Base-by-base conservation (phyloP, 2,888 invertebrate species). In the Penaeus monodon region DNA sequence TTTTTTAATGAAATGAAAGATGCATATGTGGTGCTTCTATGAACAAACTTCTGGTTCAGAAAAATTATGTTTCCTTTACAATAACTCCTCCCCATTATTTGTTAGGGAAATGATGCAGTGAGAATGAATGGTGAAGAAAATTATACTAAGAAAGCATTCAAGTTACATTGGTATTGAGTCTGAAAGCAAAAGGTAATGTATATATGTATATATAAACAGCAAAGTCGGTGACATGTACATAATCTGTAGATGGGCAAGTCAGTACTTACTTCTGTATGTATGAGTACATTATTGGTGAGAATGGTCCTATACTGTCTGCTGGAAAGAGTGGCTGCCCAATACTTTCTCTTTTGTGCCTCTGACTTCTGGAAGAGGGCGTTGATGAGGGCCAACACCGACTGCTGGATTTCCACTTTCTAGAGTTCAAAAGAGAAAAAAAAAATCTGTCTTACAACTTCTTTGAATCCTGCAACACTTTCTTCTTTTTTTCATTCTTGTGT, bases 381-480 rank as follows among this genome's bases (percentile, higher is more conserved):
- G 86, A 99, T 96, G 38, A 99, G 93, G 7, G 99, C 97, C 90
- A 99, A 95, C 4, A 97, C 96, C 93, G 98, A 98, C 92, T 98
- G 97, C 91, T 98, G 98, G 90, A 98, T 96, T 76, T 97, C 88
- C 44, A 84, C 63, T 49, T 82, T 79, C 70, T 86, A 14, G 33
- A 29, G 27, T 4, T 27, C 27, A 29, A n/a, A 77, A 24, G 49
- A n/a, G 49, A 44, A 7, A 44, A 7, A 44, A 7, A 49, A 24
- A 24, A 7, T 77, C n/a, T 20, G 14, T 22, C 8, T 10, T 44
- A 77, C 8, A 1, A 29, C 0, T 33, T 12, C 20, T 22, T 7
- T 17, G 2, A 76, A 76, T 17, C 27, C 12, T 3, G 17, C 66
- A 20, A 66, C 17, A 17, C 33, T 38, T 74, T 33, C 2, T 74